Base-by-base conservation (phyloP, 35 echinoderm and acorn worm species). In the Patiria miniata region DNA sequence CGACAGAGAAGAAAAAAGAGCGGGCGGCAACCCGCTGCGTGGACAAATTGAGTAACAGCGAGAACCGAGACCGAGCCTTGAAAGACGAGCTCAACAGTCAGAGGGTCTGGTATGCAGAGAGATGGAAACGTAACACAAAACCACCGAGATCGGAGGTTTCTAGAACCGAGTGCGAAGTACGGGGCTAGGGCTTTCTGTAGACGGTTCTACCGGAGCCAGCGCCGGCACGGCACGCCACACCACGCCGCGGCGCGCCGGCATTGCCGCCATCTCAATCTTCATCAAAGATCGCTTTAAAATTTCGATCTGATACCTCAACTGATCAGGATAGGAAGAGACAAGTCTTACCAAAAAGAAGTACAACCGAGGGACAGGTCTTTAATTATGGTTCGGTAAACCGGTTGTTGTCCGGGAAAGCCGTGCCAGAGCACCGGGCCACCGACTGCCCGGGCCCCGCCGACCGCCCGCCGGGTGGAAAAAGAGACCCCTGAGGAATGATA, bases 1-100 rank as follows among this genome's bases (percentile, higher is more conserved):
- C 65, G 29, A 73, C 65, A 73, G 65, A n/a, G 28, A 60, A 26
- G 19, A n/a, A n/a, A n/a, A 60, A 26, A 60, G 57, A 73, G 29
- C 34, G 65, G 65, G 65, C 65, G 65, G 65, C 65, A 73, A 73
- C 65, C 65, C 65, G 65, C 65, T 26, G 65, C 26, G 65, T 73
- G 65, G 65, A 73, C 65, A 73, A 73, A 73, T 73, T 73, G 65
- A 34, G 65, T 73, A 73, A 73, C 65, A 73, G 65, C 65, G 14
- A 73, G 65, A 47, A 6, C 42, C 42, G 42, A 47, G 42, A 47
- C 42, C 34, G 30, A 73, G 65, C 65, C 34, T 73, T 73, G 65
- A 36, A 73, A 73, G 65, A 26, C 15, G 65, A 73, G 65, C 65
- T 73, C 1, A 32, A 34, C 65, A 47, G 26, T 73, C 65, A 26